phyloP scores from a whole-genome alignment of 2,888 invertebrate species.

The Candidula unifasciata region DNA sequence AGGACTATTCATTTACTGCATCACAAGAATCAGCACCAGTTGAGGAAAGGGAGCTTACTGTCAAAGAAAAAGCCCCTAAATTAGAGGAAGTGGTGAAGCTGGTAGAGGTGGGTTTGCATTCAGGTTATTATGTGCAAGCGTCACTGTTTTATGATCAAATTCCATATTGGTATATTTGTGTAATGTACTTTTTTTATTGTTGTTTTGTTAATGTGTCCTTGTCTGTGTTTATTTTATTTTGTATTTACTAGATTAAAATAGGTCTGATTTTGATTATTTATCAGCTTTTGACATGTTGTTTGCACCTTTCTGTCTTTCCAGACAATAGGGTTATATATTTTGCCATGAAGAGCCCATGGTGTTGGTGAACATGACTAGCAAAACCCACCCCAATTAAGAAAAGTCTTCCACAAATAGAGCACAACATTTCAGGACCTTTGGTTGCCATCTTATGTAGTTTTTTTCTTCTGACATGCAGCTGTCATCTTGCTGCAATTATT shows the following conservation, averaged over 20 bases:
- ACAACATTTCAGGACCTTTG: too few relatives aligned
- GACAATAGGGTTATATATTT: too few relatives aligned
- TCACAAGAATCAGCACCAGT: constrained; percentile 1
- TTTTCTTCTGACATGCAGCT: too few relatives aligned
- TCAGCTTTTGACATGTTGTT: too few relatives aligned
- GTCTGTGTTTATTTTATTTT: neutral
- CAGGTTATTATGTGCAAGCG: constrained; percentile 32
- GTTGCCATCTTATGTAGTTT: too few relatives aligned
- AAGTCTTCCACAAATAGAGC: too few relatives aligned
- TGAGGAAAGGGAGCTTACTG: constrained; percentile 31
- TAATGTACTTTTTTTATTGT: neutral
- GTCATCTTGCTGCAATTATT: too few relatives aligned
- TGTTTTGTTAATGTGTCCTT: neutral
- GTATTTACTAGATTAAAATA: neutral
- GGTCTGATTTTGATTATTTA: too few relatives aligned
- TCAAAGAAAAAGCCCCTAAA: constrained; percentile 21
- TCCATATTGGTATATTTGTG: neutral
- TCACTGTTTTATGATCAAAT: neutral
- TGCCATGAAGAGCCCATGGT: too few relatives aligned
- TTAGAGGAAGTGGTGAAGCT: constrained; percentile 42
- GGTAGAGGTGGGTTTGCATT: constrained; percentile 51
- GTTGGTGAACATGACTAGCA: too few relatives aligned
- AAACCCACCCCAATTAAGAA: too few relatives aligned
- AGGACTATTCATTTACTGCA: neutral
- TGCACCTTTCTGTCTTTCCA: too few relatives aligned